Base-by-base conservation (phyloP, 2,888 invertebrate species). In the Agrochola lota region DNA sequence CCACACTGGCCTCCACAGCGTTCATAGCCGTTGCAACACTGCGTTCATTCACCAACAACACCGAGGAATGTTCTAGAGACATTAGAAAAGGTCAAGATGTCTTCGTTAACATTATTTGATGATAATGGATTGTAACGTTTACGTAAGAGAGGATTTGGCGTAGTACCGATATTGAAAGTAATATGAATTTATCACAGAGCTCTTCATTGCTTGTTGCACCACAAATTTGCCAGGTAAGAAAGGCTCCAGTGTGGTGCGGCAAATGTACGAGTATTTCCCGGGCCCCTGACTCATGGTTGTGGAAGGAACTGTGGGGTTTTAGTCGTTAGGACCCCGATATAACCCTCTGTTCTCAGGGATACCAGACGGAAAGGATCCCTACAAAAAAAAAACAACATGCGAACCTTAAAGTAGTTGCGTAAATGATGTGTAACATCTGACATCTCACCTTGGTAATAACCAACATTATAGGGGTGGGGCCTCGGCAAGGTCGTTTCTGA, bases 21-120 rank as follows among this genome's bases (percentile, higher is more conserved):
- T 60, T 69, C 77, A 59, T 74, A 77, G 26, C 70, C 40, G 11
- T 72, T 78, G 74, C 78, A 81, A 46, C 63, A 83, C 73, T 40
- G 40, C 68, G 59, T 80, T 90, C 73, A 75, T 84, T 85, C 77
- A 73, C 78, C 74, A 68, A 62, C 80, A 73, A 68, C 72, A 30
- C 49, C 30, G 66, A 49, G 72, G 76, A 87, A 84, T 84, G 72
- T 83, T 84, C 81, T 73, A 71, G 74, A 81, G 68, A 46, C 57
- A 73, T 75, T 71, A 35, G 69, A 26, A 84, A 86, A 83, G 84
- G 84, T 84, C 77, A 80, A 30, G 15, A 72, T 57, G 46, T 77
- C 73, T 15, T 40, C 71, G 77, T 73, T 57, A 74, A 75, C 43
- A 78, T 60, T 15, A 83, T 20, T 43, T 30, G n/a, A 49, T 69